A percentile compares a stretch with the other conserved stretches of the same genome.
Conservation (phyloP, 2,113 vertebrate genomes). For the Anas platyrhynchos region DNA sequence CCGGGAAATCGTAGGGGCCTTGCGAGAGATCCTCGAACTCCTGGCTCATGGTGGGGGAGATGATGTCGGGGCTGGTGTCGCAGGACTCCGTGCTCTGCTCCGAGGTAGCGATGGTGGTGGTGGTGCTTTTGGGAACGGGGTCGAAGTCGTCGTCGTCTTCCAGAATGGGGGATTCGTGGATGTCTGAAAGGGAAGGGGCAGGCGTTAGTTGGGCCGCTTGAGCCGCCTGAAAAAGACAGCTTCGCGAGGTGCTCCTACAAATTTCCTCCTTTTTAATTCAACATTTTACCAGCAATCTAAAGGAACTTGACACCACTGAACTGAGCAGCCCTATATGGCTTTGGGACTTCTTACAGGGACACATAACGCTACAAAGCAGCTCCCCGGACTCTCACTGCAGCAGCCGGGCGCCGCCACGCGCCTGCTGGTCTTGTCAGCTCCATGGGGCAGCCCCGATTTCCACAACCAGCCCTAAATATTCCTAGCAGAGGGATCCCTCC, state of each 20-base stretch:
- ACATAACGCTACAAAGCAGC: no score
- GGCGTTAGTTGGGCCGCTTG: accelerated
- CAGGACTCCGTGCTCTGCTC: constrained; percentile 96
- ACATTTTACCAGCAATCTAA: background rate
- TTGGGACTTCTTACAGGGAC: no score
- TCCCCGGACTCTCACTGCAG: background rate
- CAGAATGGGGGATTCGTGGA: constrained; percentile 86
- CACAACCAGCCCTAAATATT: accelerated
- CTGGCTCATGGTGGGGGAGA: constrained; percentile 88
- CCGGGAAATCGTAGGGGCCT: constrained; percentile 78
- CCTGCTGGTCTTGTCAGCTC: accelerated
- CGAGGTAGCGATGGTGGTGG: constrained; percentile 85
- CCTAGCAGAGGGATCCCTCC: background rate
- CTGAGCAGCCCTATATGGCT: accelerated
- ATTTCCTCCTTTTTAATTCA: accelerated
- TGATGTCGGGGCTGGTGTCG: constrained; percentile 90
- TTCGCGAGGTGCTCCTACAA: accelerated
- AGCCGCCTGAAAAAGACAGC: accelerated
- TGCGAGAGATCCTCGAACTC: constrained; percentile 94
- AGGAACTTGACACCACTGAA: accelerated
- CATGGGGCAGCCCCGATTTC: background rate
- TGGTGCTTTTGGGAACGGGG: constrained; percentile 82
- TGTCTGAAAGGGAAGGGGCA: constrained; percentile 66
- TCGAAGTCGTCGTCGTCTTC: constrained; percentile 92
- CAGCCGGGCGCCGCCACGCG: accelerated